phyloP scores from a whole-genome alignment of 2,797 vertebrate species.

The Pantherophis vulpinus region DNA sequence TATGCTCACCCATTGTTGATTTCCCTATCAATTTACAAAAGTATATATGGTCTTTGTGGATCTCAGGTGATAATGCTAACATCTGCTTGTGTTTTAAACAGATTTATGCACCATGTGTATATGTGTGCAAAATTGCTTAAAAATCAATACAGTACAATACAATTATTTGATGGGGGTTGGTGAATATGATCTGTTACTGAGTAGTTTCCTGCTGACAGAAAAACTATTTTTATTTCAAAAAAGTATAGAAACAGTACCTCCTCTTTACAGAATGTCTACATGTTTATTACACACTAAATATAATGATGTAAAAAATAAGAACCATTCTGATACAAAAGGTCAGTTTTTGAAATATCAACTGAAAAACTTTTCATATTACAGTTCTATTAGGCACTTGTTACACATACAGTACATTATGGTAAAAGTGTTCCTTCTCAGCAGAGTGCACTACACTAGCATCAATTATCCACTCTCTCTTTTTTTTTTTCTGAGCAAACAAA shows the following conservation, averaged over 20 bases:
- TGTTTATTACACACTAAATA: neutral
- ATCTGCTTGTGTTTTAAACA: neutral
- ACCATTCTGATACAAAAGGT: neutral
- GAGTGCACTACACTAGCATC: neutral
- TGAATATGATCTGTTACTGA: neutral
- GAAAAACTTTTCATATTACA: neutral
- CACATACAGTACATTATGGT: neutral
- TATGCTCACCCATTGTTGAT: neutral
- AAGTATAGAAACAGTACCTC: neutral
- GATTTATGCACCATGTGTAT: neutral
- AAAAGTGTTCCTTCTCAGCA: neutral
- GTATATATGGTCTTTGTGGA: fast-evolving
- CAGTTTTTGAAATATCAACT: neutral
- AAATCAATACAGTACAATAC: neutral
- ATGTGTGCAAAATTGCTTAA: conserved; percentile 1
- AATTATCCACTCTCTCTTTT: neutral
- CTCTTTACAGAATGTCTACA: neutral
- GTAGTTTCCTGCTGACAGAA: neutral
- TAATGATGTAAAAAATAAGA: neutral
- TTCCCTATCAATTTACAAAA: neutral
- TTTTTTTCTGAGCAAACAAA: neutral
- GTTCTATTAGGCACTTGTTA: neutral
- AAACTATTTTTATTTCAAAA: neutral
- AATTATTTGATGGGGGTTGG: neutral
- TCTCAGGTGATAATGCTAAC: conserved; percentile 12